Percentiles rank a stretch among this genome's conserved stretches.
Evolutionary conservation across 2,797 vertebrate genomes (phyloP).

Genomic region (Cynopterus sphinx): DNA sequence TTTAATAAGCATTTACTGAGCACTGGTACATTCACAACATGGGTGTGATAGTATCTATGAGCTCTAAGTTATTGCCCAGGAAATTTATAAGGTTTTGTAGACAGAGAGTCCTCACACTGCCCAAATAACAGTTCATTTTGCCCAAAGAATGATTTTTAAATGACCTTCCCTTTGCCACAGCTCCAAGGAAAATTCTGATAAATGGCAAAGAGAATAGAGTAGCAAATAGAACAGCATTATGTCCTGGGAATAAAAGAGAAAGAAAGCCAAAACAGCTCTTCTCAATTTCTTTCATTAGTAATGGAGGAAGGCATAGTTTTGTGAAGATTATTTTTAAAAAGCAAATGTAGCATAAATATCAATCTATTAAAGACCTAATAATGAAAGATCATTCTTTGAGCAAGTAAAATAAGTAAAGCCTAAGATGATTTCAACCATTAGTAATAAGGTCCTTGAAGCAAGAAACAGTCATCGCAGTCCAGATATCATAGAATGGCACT

Average conservation of each 20-base stretch:
- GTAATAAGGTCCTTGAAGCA: background rate
- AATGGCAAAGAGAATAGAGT: background rate
- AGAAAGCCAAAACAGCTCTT: background rate
- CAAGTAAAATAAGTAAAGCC: background rate
- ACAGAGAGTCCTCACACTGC: background rate
- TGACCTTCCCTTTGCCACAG: background rate
- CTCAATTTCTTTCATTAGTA: conserved; percentile 6
- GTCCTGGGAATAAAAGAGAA: background rate
- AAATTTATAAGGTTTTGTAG: conserved; percentile 12
- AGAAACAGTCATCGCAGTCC: background rate
- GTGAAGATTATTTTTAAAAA: conserved; percentile 27
- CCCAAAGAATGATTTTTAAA: conserved; percentile 38
- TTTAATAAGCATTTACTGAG: background rate
- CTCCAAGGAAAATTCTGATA: conserved; percentile 44
- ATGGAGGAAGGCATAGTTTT: conserved; percentile 18
- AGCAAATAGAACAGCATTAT: background rate
- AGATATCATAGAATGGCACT: background rate
- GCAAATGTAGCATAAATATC: background rate
- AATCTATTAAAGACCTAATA: background rate
- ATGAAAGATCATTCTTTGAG: conserved; percentile 1
- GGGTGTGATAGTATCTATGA: background rate
- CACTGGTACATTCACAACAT: background rate
- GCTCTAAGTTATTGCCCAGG: background rate
- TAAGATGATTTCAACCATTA: background rate
- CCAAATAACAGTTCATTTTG: conserved; percentile 32